Evolutionary conservation across 2,113 vertebrate species (phyloP), one percentile per base, ranked within the genome.

Genomic region (Crypturellus undulatus): DNA sequence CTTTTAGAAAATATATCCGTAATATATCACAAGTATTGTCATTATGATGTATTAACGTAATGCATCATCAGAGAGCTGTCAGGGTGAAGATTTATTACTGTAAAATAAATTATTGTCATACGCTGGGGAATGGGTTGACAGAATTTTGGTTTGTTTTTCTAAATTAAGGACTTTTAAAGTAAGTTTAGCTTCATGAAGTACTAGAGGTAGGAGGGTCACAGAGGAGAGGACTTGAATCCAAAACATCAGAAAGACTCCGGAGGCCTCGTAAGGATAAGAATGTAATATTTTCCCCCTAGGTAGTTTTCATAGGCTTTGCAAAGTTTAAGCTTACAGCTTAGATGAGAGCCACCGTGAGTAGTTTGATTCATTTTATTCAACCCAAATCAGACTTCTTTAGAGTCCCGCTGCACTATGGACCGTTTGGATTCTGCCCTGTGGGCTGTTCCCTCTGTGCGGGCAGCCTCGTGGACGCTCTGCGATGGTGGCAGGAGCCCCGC

Each of bases 31-130:
- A 89, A 94, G 82, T 90, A 97, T 97, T 98, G 97, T 97, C 97
- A 97, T 97, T 91, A 96, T 97, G 96, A 98, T 96, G 90, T 97
- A 98, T 97, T 97, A 97, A 97, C 80, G 94, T 94, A 97, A 97
- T 97, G 94, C 89, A 97, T 98, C 97, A 97, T 97, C 97, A 97
- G 93, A 96, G 95, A 95, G 79, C 92, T 98, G 97, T 96, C 98
- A 96, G 84, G 68, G 54, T 43, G 77, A 93, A 97, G 97, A 98
- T 98, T 98, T 97, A 98, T 97, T 95, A 84, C 79, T 76, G 73
- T 87, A 82, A 95, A 97, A 85, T 92, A 94, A 89, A 84, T 95
- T 93, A 94, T 79, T 84, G 81, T 95, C 63, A 97, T 93, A 83
- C 95, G 92, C 83, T 71, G 10, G 94, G 93, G 89, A 97, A 92